These are phyloP conservation scores for Pentalonia nigronervosa DNA, from an alignment of 1,140 invertebrate species.

Conservation along the genomic window DNA sequence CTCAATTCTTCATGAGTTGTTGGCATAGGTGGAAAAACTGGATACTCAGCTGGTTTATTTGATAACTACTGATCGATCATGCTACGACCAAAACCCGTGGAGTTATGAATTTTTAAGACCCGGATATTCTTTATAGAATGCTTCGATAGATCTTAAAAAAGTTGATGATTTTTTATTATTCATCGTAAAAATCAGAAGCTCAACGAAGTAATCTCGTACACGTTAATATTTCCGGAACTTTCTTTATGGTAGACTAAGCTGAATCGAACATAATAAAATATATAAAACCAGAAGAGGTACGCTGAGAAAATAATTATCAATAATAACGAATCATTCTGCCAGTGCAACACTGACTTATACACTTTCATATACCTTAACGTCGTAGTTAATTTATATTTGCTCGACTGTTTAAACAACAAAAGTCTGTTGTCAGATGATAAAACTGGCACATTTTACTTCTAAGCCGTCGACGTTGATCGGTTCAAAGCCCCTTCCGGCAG, in stretches of 20 bases:
- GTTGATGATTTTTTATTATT: background rate
- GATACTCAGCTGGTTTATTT: no score
- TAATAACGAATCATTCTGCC: background rate
- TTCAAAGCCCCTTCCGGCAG: background rate
- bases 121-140: no score
- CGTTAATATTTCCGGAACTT: background rate
- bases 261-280: background rate
- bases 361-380: slow-evolving; percentile 15
- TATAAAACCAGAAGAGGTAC: background rate
- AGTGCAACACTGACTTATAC: background rate
- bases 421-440: slow-evolving; percentile 41
- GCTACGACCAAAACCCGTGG: no score
- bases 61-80: no score
- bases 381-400: slow-evolving; percentile 42
- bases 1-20: no score
- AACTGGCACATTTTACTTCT: slow-evolving; percentile 26
- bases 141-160: background rate
- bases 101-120: no score
- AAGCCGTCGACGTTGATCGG: slow-evolving; percentile 20
- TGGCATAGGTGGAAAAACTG: no score
- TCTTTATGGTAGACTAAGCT: background rate
- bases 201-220: background rate
- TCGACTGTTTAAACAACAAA: slow-evolving; percentile 34
- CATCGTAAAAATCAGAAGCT: background rate
- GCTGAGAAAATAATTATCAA: background rate